These are phyloP conservation scores for Drosophila rufa DNA, from an alignment of 1,140 invertebrate genomes.

Conservation along the genomic window DNA sequence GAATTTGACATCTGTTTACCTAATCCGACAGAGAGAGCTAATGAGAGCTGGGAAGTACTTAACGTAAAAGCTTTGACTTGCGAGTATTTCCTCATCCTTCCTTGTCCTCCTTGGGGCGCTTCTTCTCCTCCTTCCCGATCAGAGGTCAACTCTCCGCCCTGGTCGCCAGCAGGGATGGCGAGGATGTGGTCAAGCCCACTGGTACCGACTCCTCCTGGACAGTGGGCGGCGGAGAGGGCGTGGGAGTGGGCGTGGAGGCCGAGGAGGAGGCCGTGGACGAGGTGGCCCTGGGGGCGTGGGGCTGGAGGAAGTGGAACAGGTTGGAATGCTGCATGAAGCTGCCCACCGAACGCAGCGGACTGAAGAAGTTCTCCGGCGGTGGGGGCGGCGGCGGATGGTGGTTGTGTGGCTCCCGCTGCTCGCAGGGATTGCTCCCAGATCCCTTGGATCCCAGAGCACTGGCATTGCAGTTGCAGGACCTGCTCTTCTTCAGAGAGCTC, in stretches of 20 bases:
- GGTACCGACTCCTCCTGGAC: conserved; percentile 12
- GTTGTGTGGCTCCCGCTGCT: conserved; percentile 19
- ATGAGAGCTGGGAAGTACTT: conserved; percentile 47
- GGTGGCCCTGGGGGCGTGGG: conserved; percentile 37
- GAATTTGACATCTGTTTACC: conserved; percentile 29
- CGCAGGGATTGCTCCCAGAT: conserved; percentile 21
- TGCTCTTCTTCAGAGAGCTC: conserved; percentile 62
- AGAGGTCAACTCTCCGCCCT: conserved; percentile 66
- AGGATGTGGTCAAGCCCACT: conserved; percentile 34
- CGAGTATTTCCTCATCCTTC: conserved; percentile 70
- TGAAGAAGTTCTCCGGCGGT: conserved; percentile 64
- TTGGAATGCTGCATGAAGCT: conserved; percentile 84
- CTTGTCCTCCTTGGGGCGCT: neutral
- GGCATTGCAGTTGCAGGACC: conserved; percentile 68
- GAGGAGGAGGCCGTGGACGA: conserved; percentile 28
- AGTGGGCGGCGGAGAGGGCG: conserved; percentile 23
- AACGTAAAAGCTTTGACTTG: conserved; percentile 73
- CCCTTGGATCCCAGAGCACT: conserved; percentile 34
- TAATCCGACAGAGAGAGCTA: conserved; percentile 28
- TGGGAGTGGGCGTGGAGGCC: conserved; percentile 18
- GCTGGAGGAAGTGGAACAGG: conserved; percentile 80
- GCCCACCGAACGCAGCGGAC: conserved; percentile 72
- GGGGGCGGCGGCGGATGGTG: conserved; percentile 5
- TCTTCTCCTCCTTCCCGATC: neutral
- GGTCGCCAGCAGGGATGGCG: conserved; percentile 61